These are phyloP conservation scores for Oceanites oceanicus DNA, from an alignment of 2,113 vertebrate species.

Conservation along the genomic window DNA sequence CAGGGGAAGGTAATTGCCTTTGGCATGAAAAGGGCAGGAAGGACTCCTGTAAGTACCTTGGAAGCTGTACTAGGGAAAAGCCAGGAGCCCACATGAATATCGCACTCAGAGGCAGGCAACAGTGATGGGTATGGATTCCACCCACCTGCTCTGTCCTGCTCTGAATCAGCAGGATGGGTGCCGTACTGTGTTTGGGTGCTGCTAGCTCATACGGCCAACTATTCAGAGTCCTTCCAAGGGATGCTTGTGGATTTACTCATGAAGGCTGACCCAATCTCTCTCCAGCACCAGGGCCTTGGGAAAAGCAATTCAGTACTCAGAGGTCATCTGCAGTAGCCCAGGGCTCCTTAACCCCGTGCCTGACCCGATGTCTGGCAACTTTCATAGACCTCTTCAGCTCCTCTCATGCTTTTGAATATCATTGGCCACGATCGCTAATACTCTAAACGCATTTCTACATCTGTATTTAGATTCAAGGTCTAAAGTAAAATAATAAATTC, in stretches of 20 bases:
- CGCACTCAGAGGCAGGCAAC: neutral
- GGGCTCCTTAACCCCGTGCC: neutral
- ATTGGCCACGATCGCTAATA: neutral
- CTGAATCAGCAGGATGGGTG: neutral
- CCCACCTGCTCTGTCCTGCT: neutral
- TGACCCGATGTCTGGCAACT: neutral
- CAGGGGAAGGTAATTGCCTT: neutral
- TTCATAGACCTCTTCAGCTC: neutral
- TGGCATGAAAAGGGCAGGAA: neutral
- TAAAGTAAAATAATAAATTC: neutral
- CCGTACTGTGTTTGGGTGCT: too few species aligned
- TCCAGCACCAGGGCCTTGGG: neutral
- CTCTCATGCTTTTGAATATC: neutral
- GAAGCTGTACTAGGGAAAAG: neutral
- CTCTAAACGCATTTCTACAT: neutral
- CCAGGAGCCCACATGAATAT: neutral
- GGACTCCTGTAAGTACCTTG: neutral
- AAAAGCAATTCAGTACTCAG: neutral
- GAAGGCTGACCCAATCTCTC: neutral
- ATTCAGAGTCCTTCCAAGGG: neutral
- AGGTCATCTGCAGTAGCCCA: neutral
- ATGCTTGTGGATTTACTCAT: neutral
- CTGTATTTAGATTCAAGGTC: neutral
- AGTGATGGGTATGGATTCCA: neutral
- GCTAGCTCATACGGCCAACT: neutral